phyloP scores from a whole-genome alignment of 2,797 vertebrate species.

The Urophycis tenuis region DNA sequence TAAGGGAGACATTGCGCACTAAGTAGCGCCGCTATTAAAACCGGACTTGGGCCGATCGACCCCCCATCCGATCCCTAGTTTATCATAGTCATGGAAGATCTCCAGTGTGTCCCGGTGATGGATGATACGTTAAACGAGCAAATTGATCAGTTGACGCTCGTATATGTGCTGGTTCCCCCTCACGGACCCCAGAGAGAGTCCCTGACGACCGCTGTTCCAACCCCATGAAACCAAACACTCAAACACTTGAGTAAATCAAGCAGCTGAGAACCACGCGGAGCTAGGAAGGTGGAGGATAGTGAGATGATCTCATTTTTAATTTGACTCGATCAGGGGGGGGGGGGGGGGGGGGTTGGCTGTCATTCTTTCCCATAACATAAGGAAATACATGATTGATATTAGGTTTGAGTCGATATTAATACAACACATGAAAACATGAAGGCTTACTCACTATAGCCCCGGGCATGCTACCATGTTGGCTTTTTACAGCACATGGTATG shows the following conservation, averaged over 20 bases:
- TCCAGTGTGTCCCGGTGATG: constrained; percentile 43
- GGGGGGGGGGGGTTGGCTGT: too few species aligned
- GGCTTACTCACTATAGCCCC: neutral
- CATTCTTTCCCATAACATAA: too few species aligned
- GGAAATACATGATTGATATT: too few species aligned
- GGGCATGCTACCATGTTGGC: neutral
- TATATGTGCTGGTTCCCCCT: constrained; percentile 32
- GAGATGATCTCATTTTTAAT: neutral
- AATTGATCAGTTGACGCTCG: constrained; percentile 54
- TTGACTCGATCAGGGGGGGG: neutral
- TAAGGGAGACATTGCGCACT: neutral
- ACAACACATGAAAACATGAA: neutral
- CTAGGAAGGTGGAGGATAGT: neutral
- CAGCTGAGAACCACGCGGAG: too few species aligned
- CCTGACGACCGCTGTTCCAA: neutral
- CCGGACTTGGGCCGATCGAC: neutral
- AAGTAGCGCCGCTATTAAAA: constrained; percentile 7
- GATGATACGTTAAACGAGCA: constrained; percentile 51
- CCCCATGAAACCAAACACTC: too few species aligned
- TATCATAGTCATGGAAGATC: constrained; percentile 38
- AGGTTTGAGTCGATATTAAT: neutral
- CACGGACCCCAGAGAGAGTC: constrained; percentile 19
- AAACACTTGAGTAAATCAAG: neutral
- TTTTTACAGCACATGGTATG: too few species aligned
- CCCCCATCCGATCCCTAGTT: constrained; percentile 27